phyloP scores from a whole-genome alignment of 2,797 vertebrate species.

The Peromyscus attwateri region DNA sequence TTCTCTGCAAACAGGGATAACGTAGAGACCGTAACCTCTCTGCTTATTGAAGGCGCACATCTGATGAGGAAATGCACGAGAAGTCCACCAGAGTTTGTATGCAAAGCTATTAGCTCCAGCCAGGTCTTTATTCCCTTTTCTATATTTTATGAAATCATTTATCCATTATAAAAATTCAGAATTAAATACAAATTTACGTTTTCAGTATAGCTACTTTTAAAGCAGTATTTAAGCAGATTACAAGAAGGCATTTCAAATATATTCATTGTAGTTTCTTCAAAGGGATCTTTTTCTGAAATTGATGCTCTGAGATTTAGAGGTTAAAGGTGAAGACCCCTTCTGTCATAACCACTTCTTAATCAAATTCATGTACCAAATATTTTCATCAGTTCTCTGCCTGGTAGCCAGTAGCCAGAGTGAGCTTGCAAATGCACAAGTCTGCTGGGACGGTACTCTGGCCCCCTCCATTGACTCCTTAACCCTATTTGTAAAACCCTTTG shows the following conservation, averaged over 20 bases:
- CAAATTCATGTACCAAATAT: background rate
- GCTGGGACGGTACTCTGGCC: background rate
- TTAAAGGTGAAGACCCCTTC: conserved; percentile 51
- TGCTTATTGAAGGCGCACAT: background rate
- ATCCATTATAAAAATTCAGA: conserved; percentile 6
- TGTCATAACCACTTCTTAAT: conserved; percentile 55
- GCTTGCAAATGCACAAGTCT: background rate
- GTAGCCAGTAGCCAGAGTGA: background rate
- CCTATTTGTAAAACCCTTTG: background rate
- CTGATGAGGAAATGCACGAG: background rate
- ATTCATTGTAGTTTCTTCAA: conserved; percentile 38
- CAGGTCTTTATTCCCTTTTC: conserved; percentile 8
- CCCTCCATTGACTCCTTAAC: background rate
- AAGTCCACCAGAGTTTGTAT: background rate
- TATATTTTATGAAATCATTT: conserved; percentile 3
- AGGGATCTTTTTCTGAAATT: background rate
- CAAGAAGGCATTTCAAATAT: conserved; percentile 21
- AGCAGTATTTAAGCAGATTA: conserved; percentile 28
- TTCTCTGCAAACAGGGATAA: background rate
- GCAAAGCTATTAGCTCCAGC: background rate
- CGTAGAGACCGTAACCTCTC: background rate
- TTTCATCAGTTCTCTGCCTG: background rate
- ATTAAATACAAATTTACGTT: conserved; percentile 28
- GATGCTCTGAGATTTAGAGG: conserved; percentile 18
- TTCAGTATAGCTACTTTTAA: conserved; percentile 41